A percentile compares a stretch with the other conserved stretches of the same genome.
These are phyloP conservation scores for Plectropomus leopardus DNA, from an alignment of 2,113 vertebrate species.

Conservation along the genomic window DNA sequence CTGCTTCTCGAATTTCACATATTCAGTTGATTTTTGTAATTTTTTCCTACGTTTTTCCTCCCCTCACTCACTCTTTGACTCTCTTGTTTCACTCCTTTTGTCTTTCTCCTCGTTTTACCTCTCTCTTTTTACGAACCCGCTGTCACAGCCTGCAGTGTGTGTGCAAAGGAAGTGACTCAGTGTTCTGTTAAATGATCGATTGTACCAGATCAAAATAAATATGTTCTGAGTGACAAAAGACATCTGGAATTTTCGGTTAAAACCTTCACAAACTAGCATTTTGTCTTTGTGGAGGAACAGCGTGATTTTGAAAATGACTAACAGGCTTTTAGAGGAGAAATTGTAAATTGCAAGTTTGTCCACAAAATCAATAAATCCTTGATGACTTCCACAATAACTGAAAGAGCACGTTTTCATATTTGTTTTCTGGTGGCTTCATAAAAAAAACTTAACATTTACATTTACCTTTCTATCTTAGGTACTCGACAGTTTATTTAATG, in stretches of 20 bases:
- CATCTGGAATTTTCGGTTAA: background rate
- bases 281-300: background rate
- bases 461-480: background rate
- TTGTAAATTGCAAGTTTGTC: background rate
- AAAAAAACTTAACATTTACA: background rate
- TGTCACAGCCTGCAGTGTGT: background rate
- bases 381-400: background rate
- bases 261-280: background rate
- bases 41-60: background rate
- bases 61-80: background rate
- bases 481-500: constrained; percentile 21
- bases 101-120: background rate
- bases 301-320: no score
- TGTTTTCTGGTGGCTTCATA: background rate
- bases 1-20: constrained; percentile 60
- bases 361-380: background rate
- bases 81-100: background rate
- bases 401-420: background rate
- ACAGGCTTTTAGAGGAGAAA: background rate
- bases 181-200: background rate
- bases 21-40: constrained; percentile 11
- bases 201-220: background rate
- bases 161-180: background rate
- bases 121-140: background rate
- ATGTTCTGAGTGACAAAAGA: background rate